phyloP scores from a whole-genome alignment of 2,888 invertebrate genomes.

The Drosophila sordidula region DNA sequence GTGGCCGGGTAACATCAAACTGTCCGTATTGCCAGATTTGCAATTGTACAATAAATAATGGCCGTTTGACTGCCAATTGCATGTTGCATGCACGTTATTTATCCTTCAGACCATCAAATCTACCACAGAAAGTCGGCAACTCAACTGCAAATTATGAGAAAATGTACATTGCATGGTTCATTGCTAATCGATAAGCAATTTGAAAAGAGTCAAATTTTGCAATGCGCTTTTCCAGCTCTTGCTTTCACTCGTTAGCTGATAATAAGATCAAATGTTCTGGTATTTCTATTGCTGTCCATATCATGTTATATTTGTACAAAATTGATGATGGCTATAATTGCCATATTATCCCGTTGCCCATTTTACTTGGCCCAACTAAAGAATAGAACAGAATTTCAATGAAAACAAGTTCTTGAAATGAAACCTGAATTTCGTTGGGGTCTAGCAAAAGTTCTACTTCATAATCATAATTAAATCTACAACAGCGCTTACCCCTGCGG shows the following conservation, averaged over 20 bases:
- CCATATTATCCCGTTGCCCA: too few species aligned
- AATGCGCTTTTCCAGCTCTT: too few species aligned
- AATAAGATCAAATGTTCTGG: too few species aligned
- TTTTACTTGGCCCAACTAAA: neutral
- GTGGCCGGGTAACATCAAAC: conserved; percentile 14
- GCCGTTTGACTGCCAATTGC: conserved; percentile 13
- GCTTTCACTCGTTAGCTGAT: too few species aligned
- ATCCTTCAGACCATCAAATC: neutral
- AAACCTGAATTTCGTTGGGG: neutral
- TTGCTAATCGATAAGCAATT: neutral
- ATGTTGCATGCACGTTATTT: conserved; percentile 7
- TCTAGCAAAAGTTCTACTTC: neutral
- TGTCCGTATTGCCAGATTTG: conserved; percentile 5
- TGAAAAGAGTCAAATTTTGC: too few species aligned
- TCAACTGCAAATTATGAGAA: conserved; percentile 30
- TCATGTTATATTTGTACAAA: too few species aligned
- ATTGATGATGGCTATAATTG: too few species aligned
- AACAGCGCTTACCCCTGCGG: neutral
- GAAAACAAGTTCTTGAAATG: neutral
- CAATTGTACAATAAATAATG: conserved; percentile 6
- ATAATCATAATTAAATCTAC: neutral
- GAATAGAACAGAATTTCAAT: neutral
- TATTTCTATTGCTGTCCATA: too few species aligned
- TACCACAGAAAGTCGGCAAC: conserved; percentile 6
- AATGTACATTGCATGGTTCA: neutral